These are phyloP conservation scores for Epicampocera succincta DNA, from an alignment of 2,888 invertebrate genomes.

Conservation along the genomic window DNA sequence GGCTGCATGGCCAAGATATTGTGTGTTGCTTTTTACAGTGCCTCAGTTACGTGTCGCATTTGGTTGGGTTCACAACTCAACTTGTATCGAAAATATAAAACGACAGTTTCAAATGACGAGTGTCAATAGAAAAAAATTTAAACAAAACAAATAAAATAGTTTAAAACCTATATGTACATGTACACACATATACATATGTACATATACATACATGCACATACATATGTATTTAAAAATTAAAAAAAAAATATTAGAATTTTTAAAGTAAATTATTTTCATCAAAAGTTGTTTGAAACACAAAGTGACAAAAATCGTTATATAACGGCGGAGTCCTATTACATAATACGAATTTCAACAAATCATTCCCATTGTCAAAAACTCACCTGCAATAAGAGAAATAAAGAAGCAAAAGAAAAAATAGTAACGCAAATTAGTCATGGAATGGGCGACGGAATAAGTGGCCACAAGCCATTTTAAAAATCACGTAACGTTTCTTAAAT, in stretches of 20 bases:
- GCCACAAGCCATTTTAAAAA: neutral
- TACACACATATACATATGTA: neutral
- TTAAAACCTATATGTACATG: neutral
- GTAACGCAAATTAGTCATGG: slow-evolving; percentile 17
- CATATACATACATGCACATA: neutral
- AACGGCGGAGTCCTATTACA: slow-evolving; percentile 52
- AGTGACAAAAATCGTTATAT: slow-evolving; percentile 62
- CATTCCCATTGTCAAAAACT: slow-evolving; percentile 1
- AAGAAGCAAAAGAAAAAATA: neutral
- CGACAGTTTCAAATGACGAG: slow-evolving; percentile 50
- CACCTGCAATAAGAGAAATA: neutral
- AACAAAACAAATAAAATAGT: slow-evolving; percentile 39
- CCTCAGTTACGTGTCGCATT: slow-evolving; percentile 81
- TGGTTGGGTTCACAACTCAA: slow-evolving; percentile 80
- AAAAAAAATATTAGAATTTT: slow-evolving; percentile 24
- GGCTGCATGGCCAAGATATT: slow-evolving; percentile 72
- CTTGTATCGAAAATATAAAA: slow-evolving; percentile 59
- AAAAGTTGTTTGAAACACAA: slow-evolving; percentile 1
- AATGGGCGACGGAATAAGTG: slow-evolving; percentile 22
- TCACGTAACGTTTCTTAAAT: slow-evolving; percentile 42
- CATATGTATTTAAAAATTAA: slow-evolving; percentile 2
- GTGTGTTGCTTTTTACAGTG: slow-evolving; percentile 70
- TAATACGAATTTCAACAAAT: slow-evolving; percentile 28
- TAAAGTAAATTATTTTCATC: slow-evolving; percentile 13
- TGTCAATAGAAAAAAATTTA: slow-evolving; percentile 29